phyloP scores from a whole-genome alignment of 2,113 vertebrate genomes.

The Gopherus evgoodei region DNA sequence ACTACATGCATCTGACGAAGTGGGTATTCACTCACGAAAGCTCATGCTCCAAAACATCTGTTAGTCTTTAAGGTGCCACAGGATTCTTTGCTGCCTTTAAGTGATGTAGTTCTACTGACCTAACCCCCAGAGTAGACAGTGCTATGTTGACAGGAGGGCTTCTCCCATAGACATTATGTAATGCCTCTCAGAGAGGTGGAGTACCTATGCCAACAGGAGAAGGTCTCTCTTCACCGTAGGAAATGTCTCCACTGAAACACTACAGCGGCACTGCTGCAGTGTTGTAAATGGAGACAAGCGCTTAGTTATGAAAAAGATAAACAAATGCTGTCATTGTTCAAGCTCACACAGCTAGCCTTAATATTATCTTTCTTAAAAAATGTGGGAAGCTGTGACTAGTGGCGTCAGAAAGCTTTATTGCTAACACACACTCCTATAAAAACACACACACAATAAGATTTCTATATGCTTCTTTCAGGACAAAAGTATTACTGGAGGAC shows the following conservation, averaged over 20 bases:
- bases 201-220: neutral
- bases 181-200: neutral
- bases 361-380: neutral
- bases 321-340: neutral
- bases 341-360: neutral
- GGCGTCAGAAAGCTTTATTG: neutral
- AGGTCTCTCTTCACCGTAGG: neutral
- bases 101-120: neutral
- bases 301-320: neutral
- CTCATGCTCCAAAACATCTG: no score
- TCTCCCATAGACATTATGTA: neutral
- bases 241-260: neutral
- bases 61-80: no score
- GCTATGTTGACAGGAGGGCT: neutral
- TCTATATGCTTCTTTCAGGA: neutral
- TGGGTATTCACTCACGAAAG: no score
- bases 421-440: neutral
- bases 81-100: neutral
- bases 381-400: neutral
- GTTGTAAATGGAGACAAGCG: rapidly evolving
- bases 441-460: neutral
- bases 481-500: neutral
- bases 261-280: neutral
- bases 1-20: no score
- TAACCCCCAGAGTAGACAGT: neutral